Percentiles rank a stretch among this genome's conserved stretches.
Evolutionary conservation across 2,113 vertebrate genomes (phyloP).

Genomic region (Zosterops japonicus): DNA sequence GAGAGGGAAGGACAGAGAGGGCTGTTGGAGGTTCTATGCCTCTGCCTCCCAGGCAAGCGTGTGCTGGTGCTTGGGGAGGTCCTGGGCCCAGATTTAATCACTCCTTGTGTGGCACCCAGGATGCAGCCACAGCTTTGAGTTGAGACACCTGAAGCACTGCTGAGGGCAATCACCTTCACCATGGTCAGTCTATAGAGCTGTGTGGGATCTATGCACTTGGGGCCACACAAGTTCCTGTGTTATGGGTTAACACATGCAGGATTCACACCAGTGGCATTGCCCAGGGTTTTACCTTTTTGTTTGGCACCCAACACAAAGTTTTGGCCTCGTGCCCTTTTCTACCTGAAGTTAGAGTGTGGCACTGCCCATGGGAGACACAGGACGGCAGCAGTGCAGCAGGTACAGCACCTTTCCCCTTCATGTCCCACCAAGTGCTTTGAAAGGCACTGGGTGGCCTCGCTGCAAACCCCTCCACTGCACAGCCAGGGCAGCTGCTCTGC

Average conservation of each 20-base stretch:
- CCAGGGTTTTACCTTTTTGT: neutral
- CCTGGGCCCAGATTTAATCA: neutral
- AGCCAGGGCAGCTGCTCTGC: neutral
- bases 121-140: neutral
- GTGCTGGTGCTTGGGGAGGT: neutral
- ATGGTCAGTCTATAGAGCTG: rapidly evolving
- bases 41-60: neutral
- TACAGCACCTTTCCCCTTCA: neutral
- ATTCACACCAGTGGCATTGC: neutral
- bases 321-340: neutral
- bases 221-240: neutral
- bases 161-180: neutral
- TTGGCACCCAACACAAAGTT: neutral
- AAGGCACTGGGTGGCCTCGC: neutral
- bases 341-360: neutral
- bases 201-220: rapidly evolving
- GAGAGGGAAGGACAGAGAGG: neutral
- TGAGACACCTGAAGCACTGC: neutral
- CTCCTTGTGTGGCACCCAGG: neutral
- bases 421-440: neutral
- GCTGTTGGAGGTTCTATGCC: neutral
- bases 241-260: rapidly evolving
- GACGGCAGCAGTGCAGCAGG: neutral
- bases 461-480: neutral
- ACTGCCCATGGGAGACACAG: rapidly evolving